A percentile compares a stretch with the other conserved stretches of the same genome.
These are phyloP conservation scores for Arctia plantaginis DNA, from an alignment of 2,888 invertebrate species.

Conservation along the genomic window DNA sequence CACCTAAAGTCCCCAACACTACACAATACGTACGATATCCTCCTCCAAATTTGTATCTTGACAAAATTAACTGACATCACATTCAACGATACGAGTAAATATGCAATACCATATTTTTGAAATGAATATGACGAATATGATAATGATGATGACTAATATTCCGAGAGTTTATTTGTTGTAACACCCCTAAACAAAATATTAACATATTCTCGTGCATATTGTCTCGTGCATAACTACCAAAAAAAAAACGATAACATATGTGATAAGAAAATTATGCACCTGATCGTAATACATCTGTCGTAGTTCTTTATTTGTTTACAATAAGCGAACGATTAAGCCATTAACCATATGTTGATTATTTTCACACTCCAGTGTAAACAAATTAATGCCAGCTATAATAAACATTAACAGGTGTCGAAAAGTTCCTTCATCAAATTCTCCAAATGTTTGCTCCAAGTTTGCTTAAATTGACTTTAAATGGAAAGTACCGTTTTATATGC, in stretches of 20 bases:
- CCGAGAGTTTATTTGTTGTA: too few species aligned
- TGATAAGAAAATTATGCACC: conserved; percentile 1
- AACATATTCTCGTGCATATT: background rate
- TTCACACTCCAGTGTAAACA: conserved; percentile 40
- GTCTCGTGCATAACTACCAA: background rate
- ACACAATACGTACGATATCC: too few species aligned
- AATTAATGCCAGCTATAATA: conserved; percentile 34
- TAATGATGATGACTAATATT: too few species aligned
- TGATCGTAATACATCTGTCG: conserved; percentile 36
- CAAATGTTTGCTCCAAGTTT: conserved; percentile 30
- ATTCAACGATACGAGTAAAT: too few species aligned
- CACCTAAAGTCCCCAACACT: too few species aligned
- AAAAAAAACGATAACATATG: background rate
- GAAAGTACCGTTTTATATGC: conserved; percentile 11
- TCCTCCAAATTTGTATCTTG: too few species aligned
- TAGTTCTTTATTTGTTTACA: conserved; percentile 38
- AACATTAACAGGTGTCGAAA: conserved; percentile 27
- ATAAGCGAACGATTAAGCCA: conserved; percentile 34
- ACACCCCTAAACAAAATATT: background rate
- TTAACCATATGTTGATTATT: conserved; percentile 40
- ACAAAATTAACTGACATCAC: too few species aligned
- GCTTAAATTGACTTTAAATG: conserved; percentile 23
- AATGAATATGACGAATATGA: too few species aligned
- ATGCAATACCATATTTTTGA: too few species aligned
- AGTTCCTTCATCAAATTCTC: background rate